A percentile compares a stretch with the other conserved stretches of the same genome.
Evolutionary conservation across 1,140 invertebrate species (phyloP).

Genomic region (Rhizoglyphus robini): DNA sequence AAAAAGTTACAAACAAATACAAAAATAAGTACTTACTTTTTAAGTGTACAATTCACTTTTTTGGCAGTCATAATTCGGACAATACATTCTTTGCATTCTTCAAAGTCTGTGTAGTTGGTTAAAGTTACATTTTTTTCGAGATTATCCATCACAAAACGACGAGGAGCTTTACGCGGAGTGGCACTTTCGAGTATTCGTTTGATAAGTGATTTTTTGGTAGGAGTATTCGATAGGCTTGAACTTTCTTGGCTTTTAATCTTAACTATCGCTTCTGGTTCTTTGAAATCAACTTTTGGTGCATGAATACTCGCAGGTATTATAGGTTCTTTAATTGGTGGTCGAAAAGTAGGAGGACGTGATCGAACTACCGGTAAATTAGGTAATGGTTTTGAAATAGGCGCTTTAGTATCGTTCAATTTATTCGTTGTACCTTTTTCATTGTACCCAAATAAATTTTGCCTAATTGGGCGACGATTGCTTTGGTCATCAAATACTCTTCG

Average conservation of each 20-base stretch:
- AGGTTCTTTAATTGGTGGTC: too few species aligned
- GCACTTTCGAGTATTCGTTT: constrained; percentile 20
- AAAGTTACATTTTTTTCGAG: constrained; percentile 11
- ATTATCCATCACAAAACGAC: background rate
- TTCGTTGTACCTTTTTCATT: too few species aligned
- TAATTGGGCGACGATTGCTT: background rate
- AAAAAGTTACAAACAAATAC: background rate
- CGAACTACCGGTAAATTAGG: too few species aligned
- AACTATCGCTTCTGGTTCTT: too few species aligned
- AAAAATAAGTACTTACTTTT: constrained; percentile 7
- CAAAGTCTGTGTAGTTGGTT: constrained; percentile 12
- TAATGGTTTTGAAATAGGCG: too few species aligned
- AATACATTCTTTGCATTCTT: constrained; percentile 8
- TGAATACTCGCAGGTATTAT: too few species aligned
- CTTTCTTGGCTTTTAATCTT: background rate
- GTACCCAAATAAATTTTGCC: too few species aligned
- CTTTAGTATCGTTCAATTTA: too few species aligned
- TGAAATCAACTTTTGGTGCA: too few species aligned
- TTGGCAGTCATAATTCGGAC: background rate
- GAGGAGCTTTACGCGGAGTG: constrained; percentile 12
- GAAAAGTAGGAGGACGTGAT: too few species aligned
- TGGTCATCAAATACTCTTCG: background rate
- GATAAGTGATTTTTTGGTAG: constrained; percentile 21
- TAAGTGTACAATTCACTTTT: constrained; percentile 17
- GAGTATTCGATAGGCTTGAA: background rate